Percentiles rank a stretch among this genome's conserved stretches.
Conservation (phyloP, 1,140 invertebrate genomes). For the Batillaria attramentaria region DNA sequence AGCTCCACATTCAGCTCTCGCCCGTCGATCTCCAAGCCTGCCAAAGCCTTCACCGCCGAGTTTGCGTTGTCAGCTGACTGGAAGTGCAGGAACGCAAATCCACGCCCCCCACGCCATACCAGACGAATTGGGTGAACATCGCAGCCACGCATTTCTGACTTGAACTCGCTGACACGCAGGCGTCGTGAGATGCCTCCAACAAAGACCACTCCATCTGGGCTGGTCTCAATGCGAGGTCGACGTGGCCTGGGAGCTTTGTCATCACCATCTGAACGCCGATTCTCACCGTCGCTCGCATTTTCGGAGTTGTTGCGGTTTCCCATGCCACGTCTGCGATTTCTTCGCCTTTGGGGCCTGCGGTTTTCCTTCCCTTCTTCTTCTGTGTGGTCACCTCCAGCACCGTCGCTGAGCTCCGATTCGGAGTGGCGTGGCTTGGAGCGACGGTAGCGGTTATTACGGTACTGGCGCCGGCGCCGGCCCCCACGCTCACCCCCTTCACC, state of each 20-base stretch:
- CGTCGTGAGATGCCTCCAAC: conserved; percentile 61
- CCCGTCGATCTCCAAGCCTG: conserved; percentile 56
- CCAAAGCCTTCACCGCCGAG: conserved; percentile 51
- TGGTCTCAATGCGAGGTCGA: conserved; percentile 42
- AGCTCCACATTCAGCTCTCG: conserved; percentile 58
- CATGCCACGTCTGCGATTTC: conserved; percentile 33
- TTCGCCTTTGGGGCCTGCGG: conserved; percentile 35
- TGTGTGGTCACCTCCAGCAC: conserved; percentile 43
- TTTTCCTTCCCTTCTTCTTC: conserved; percentile 37
- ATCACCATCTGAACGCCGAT: conserved; percentile 42
- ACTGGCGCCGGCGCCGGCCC: conserved; percentile 36
- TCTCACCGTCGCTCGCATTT: conserved; percentile 42
- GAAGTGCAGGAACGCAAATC: conserved; percentile 64
- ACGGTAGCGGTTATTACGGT: conserved; percentile 36
- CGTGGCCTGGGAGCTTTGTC: conserved; percentile 43
- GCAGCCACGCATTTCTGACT: conserved; percentile 54
- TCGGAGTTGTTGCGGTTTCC: conserved; percentile 35
- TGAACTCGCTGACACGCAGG: conserved; percentile 62
- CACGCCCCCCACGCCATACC: conserved; percentile 60
- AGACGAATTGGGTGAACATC: conserved; percentile 65
- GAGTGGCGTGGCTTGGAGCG: conserved; percentile 34
- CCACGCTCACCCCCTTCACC: conserved; percentile 44
- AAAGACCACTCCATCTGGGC: conserved; percentile 53
- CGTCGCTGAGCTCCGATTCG: conserved; percentile 40
- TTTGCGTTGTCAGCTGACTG: conserved; percentile 54